A percentile compares a stretch with the other conserved stretches of the same genome.
Conservation (phyloP, 2,888 invertebrate species). For the Zaprionus lineosus region DNA sequence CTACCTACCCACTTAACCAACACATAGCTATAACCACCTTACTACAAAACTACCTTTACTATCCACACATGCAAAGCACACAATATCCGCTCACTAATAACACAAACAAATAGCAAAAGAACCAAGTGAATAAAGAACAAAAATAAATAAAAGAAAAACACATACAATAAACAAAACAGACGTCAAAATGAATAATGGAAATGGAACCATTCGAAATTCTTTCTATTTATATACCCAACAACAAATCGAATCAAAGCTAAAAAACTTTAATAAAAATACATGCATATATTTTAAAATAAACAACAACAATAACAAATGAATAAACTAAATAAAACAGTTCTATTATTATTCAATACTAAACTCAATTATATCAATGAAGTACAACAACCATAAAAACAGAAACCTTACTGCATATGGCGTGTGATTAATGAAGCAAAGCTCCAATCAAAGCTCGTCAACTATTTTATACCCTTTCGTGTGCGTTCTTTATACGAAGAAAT, state of each 20-base stretch:
- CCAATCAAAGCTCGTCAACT: no score
- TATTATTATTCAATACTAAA: no score
- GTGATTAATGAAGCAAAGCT: no score
- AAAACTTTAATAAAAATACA: no score
- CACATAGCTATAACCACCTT: no score
- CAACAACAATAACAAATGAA: conserved; percentile 23
- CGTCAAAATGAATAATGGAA: conserved; percentile 18
- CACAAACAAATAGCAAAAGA: conserved; percentile 48
- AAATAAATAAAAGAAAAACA: conserved; percentile 15
- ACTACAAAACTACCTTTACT: conserved; percentile 17
- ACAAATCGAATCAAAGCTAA: not conserved
- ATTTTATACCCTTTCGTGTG: no score
- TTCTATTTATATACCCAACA: not conserved
- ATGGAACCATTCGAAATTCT: conserved; percentile 22
- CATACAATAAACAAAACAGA: conserved; percentile 30
- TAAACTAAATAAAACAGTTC: no score
- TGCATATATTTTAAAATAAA: no score
- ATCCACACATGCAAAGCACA: conserved; percentile 17
- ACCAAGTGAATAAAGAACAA: conserved; percentile 37
- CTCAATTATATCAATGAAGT: no score
- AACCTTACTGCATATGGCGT: no score
- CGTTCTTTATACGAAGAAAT: no score
- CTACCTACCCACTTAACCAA: not conserved
- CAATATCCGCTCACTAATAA: conserved; percentile 65
- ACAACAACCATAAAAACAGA: no score